Evolutionary conservation across 1,140 invertebrate species (phyloP).

Genomic region (Leptinotarsa undecemlineata): DNA sequence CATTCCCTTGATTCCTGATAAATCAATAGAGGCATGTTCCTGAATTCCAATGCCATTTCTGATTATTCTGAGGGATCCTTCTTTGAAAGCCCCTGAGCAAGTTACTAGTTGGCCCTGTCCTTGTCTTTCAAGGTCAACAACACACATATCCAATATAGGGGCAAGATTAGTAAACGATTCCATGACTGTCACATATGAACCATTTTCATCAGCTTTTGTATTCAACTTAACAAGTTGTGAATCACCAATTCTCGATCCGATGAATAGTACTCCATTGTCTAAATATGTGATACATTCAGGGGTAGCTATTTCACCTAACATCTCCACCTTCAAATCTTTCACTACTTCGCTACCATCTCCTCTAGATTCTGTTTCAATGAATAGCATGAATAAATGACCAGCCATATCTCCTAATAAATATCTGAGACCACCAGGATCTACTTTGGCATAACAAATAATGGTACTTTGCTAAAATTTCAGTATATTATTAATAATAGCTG

Average conservation of each 20-base stretch:
- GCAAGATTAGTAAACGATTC: constrained; percentile 97
- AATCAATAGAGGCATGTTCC: constrained; percentile 95
- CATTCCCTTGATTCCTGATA: constrained; percentile 96
- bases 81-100: constrained; percentile 96
- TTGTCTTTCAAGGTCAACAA: constrained; percentile 94
- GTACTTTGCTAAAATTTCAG: constrained; percentile 76
- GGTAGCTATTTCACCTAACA: constrained; percentile 91
- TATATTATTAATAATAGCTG: not conserved
- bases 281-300: constrained; percentile 98
- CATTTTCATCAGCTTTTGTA: constrained; percentile 79
- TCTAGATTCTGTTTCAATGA: constrained; percentile 84
- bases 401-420: constrained; percentile 95
- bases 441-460: constrained; percentile 93
- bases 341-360: constrained; percentile 76
- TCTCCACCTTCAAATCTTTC: constrained; percentile 91
- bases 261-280: constrained; percentile 97
- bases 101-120: constrained; percentile 98
- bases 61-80: constrained; percentile 95
- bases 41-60: constrained; percentile 92
- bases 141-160: constrained; percentile 97
- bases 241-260: constrained; percentile 95
- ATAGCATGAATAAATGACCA: constrained; percentile 95
- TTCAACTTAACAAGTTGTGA: constrained; percentile 94
- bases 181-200: constrained; percentile 91
- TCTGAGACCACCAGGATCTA: constrained; percentile 87